A percentile compares a stretch with the other conserved stretches of the same genome.
phyloP scores from a whole-genome alignment of 2,113 vertebrate genomes.

The Nyctereutes procyonoides region DNA sequence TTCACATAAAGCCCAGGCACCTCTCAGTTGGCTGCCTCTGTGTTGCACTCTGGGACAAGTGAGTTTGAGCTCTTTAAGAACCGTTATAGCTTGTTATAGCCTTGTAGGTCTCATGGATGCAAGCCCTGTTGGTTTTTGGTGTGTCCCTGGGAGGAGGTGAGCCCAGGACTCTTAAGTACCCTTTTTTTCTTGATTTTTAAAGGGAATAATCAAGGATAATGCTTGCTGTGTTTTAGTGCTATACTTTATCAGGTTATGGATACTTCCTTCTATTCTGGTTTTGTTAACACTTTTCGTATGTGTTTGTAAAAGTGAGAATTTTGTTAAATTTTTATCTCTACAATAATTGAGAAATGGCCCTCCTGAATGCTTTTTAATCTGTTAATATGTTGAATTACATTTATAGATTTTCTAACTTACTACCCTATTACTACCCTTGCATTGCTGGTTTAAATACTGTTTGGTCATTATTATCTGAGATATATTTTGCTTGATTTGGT shows the following conservation, averaged over 20 bases:
- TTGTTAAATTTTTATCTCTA: not conserved
- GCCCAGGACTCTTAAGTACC: not conserved
- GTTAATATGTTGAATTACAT: not conserved
- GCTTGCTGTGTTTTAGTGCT: not conserved
- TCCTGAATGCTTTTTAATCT: not conserved
- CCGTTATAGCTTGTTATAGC: too few relatives aligned
- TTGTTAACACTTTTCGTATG: not conserved
- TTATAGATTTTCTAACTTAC: not conserved
- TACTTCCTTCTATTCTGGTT: not conserved
- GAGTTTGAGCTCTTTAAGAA: not conserved
- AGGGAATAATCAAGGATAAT: not conserved
- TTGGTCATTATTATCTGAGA: not conserved
- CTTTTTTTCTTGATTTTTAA: not conserved
- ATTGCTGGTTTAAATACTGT: not conserved
- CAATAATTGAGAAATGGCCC: not conserved
- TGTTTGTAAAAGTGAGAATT: not conserved
- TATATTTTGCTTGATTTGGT: not conserved
- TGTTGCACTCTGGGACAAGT: not conserved
- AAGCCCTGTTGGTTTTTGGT: not conserved
- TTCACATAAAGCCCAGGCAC: not conserved
- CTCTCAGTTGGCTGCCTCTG: not conserved
- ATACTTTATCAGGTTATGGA: not conserved
- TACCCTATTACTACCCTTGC: not conserved
- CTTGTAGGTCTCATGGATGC: not conserved
- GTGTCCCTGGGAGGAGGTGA: not conserved